A percentile compares a stretch with the other conserved stretches of the same genome.
Conservation (phyloP, 2,113 vertebrate species). For the Gymnobelideus leadbeateri region DNA sequence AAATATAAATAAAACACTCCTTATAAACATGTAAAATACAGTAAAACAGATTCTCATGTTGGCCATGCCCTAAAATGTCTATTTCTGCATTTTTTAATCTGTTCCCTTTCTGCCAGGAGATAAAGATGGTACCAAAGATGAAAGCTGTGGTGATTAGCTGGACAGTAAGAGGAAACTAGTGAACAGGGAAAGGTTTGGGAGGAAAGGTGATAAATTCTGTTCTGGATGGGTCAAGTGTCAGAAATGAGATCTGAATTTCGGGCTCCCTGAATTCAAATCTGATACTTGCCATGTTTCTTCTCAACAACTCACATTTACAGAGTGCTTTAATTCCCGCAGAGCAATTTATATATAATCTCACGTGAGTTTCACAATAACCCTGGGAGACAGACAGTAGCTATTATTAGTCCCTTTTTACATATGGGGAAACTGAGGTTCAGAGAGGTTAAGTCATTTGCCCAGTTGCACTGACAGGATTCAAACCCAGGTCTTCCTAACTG, state of each 20-base stretch:
- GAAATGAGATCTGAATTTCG: neutral
- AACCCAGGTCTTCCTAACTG: neutral
- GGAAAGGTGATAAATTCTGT: neutral
- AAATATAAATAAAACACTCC: neutral
- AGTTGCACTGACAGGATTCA: neutral
- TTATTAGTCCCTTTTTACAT: neutral
- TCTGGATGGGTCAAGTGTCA: neutral
- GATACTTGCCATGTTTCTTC: neutral
- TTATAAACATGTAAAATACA: neutral
- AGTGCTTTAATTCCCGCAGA: neutral
- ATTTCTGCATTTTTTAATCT: neutral
- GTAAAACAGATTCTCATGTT: neutral
- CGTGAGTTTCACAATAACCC: neutral
- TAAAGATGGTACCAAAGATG: neutral
- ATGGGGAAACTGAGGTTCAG: neutral
- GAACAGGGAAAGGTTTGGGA: neutral
- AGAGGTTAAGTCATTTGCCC: neutral
- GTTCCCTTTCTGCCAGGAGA: neutral
- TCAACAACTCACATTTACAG: neutral
- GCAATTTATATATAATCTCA: neutral
- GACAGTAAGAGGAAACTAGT: neutral
- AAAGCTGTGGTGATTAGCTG: neutral
- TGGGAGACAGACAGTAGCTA: neutral
- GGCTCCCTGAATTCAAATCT: neutral
- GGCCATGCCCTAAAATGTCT: neutral